phyloP scores from a whole-genome alignment of 2,797 vertebrate genomes.

The Mormyrus proboscirostris region DNA sequence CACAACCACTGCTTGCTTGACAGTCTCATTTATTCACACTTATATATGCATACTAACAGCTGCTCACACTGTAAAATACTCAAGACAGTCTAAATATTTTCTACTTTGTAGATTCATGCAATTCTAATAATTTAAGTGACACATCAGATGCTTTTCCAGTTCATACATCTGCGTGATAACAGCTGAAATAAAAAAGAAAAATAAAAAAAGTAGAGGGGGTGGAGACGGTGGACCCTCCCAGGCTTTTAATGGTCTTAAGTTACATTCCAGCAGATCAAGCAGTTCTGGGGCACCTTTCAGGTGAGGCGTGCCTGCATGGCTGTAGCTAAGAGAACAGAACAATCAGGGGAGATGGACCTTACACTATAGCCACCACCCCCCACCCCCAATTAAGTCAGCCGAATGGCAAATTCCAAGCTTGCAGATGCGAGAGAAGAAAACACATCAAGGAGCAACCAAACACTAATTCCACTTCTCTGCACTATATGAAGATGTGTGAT shows the following conservation, averaged over 20 bases:
- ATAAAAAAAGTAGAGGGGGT: background rate
- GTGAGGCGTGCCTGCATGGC: background rate
- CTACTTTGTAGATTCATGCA: background rate
- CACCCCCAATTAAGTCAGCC: background rate
- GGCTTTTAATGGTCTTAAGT: background rate
- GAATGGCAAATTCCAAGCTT: background rate
- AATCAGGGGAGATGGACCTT: background rate
- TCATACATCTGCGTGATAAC: background rate
- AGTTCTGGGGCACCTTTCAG: background rate
- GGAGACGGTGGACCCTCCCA: background rate
- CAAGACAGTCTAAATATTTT: background rate
- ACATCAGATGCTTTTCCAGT: background rate
- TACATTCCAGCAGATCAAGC: background rate
- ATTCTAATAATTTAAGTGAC: background rate
- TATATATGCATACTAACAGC: background rate
- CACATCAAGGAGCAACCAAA: background rate
- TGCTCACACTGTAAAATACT: background rate
- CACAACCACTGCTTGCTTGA: background rate
- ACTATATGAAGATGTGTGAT: background rate
- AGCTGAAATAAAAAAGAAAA: background rate
- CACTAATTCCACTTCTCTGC: background rate
- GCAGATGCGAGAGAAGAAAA: background rate
- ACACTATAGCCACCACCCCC: background rate
- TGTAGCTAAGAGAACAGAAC: background rate
- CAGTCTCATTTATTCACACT: background rate